Evolutionary conservation across 1,140 invertebrate species (phyloP), one percentile per base, ranked within the genome.

Genomic region (Catajapyx aquilonaris): DNA sequence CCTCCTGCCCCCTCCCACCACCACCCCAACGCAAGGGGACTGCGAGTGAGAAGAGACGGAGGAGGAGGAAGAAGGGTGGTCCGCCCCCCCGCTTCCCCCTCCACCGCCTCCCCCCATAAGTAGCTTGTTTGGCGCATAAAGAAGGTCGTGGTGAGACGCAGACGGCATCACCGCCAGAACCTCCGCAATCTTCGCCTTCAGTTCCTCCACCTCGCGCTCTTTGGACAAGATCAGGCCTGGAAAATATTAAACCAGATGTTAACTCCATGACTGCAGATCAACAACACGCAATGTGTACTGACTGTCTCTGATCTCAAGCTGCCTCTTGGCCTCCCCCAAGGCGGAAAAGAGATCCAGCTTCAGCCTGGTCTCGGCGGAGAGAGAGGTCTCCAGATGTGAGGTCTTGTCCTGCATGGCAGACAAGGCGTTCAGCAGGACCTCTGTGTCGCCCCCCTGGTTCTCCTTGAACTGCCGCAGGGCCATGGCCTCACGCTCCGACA

Each of bases 331-430:
- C 55, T 91, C 90, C 16, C 88, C 90, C 23, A 95, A 69, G 40
- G 88, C 90, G 39, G 85, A 91, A 60, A 95, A 93, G 39, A 97
- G 67, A 64, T 95, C 87, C 40, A 95, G 68, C 62, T 95, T 96
- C 56, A 95, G 77, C 41, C 87, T 68, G 32, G 87, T 97, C 66
- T 95, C 90, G 18, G 87, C 84, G 44, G 81, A 88, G 35, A 97
- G 68, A 54, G 80, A 87, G 49, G 81, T 83, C 61, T 97, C 87
- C 39, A 90, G 64, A 54, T 83, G 81, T 46, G 68, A 55, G 55
- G 81, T 88, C 61, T 86, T 85, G 42, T 88, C 81, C 59, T 87
- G 79, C 56, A 90, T 69, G 20, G 71, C 69, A 41, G 68, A 69
- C 30, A 88, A 55, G n/a, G 81, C 79, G 31, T 70, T 68, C 58